Conservation (phyloP, 2,113 vertebrate species). For the Laticauda laticaudata region DNA sequence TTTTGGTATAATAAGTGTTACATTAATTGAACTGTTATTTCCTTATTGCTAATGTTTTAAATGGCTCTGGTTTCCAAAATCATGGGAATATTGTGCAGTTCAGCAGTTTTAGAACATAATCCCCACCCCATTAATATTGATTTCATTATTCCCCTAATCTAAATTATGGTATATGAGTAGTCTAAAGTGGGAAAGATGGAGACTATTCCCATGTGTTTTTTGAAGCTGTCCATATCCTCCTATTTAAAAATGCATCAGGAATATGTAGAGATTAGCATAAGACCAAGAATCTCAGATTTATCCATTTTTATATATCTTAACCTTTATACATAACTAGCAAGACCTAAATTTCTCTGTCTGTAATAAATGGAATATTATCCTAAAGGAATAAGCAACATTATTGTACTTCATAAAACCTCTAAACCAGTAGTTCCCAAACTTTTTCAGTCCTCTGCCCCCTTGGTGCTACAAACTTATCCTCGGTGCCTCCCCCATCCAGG, state of each 20-base stretch:
- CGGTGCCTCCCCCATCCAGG: too few relatives aligned
- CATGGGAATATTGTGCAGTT: slow-evolving; percentile 49
- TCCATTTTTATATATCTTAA: background rate
- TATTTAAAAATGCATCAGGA: background rate
- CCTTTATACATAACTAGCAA: background rate
- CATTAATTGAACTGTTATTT: slow-evolving; percentile 24
- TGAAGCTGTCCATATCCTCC: background rate
- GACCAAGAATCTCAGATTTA: background rate
- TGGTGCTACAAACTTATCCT: too few relatives aligned
- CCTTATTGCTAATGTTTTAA: slow-evolving; percentile 44
- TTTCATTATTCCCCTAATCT: background rate
- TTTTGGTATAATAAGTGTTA: slow-evolving; percentile 37
- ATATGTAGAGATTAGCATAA: background rate
- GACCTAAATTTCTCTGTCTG: background rate
- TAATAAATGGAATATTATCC: background rate
- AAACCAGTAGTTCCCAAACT: too few relatives aligned
- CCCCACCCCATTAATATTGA: background rate
- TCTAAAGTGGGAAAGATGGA: background rate
- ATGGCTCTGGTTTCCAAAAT: slow-evolving; percentile 47
- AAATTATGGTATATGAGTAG: background rate
- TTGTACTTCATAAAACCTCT: background rate
- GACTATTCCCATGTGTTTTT: background rate
- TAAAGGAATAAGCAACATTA: background rate
- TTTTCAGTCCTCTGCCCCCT: too few relatives aligned
- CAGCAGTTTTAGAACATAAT: background rate